Base-by-base conservation (phyloP, 2,888 invertebrate genomes). In the Ctena decussata region DNA sequence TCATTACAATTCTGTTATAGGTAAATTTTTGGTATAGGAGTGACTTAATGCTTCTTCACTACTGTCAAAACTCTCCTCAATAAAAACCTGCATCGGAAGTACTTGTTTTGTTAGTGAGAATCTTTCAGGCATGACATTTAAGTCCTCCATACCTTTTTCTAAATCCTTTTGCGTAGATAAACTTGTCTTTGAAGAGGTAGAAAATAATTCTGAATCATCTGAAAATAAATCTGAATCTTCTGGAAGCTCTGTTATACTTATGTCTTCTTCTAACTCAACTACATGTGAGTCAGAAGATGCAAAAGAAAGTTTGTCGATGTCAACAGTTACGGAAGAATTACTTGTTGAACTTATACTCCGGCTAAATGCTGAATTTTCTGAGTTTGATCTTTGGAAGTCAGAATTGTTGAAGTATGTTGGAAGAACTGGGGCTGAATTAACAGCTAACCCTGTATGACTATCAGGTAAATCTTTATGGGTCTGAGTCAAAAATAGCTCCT, bases 11-110 rank as follows among this genome's bases (percentile, higher is more conserved):
- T 80, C 82, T 30, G 85, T 85, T 11, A 70, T 69, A 35, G 82
- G 82, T 15, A 77, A 32, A 35, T 73, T 53, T 35, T 78, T 60
- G 21, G 27, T 75, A 74, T 84, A 84, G 49, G 75, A 65, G 2
- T 83, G 21, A 15, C 85, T 27, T 37, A 85, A 85, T 32, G 85
- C 84, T 75, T 89, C 89, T 81, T 84, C 86, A 72, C 86, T 86
- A 24, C 84, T 91, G 46, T 91, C 92, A 77, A 44, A 72, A 32
- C 41, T 74, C n/a, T 89, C 89, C 49, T 87, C 90, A 49, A 89
- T 87, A 80, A 89, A 92, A 65, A 92, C 92, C 82, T 92, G 89
- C 85, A 89, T 84, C 32, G 92, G 92, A 27, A 89, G 77, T 76
- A 84, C 85, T 53, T 87, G 83, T 39, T 87, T 85, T 21, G 77